Evolutionary conservation across 2,888 invertebrate species (phyloP).

Genomic region (Dryomyza anilis): DNA sequence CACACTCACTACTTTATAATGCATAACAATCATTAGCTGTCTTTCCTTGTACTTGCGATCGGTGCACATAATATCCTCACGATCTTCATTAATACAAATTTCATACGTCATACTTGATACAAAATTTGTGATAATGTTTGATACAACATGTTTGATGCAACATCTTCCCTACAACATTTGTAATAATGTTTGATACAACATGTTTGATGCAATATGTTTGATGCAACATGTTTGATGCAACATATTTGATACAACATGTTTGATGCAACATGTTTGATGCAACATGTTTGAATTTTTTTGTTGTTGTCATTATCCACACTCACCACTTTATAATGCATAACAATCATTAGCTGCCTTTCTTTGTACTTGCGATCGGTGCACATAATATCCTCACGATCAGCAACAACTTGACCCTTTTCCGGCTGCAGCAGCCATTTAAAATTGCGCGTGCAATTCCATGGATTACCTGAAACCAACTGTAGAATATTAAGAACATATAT

Average conservation of each 20-base stretch:
- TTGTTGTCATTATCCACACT: too few relatives aligned
- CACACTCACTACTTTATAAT: slow-evolving; percentile 56
- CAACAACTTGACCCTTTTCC: slow-evolving; percentile 49
- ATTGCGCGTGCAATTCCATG: slow-evolving; percentile 59
- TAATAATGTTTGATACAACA: too few relatives aligned
- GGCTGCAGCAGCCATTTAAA: slow-evolving; percentile 57
- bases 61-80: slow-evolving; percentile 51
- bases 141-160: too few relatives aligned
- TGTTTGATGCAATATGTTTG: too few relatives aligned
- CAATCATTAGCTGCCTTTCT: slow-evolving; percentile 52
- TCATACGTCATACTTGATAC: too few relatives aligned
- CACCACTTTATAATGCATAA: slow-evolving; percentile 58
- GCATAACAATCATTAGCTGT: slow-evolving; percentile 55
- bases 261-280: too few relatives aligned
- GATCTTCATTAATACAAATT: too few relatives aligned
- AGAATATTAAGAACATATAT: slow-evolving; percentile 29
- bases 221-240: too few relatives aligned
- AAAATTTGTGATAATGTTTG: too few relatives aligned
- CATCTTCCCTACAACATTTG: too few relatives aligned
- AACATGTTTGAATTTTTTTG: too few relatives aligned
- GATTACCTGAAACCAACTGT: slow-evolving; percentile 51
- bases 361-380: slow-evolving; percentile 58
- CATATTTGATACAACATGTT: too few relatives aligned
- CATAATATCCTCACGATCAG: slow-evolving; percentile 52
- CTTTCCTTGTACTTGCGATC: slow-evolving; percentile 57